Evolutionary conservation across 2,888 invertebrate species (phyloP).

Genomic region (Cataglyphis cursor): DNA sequence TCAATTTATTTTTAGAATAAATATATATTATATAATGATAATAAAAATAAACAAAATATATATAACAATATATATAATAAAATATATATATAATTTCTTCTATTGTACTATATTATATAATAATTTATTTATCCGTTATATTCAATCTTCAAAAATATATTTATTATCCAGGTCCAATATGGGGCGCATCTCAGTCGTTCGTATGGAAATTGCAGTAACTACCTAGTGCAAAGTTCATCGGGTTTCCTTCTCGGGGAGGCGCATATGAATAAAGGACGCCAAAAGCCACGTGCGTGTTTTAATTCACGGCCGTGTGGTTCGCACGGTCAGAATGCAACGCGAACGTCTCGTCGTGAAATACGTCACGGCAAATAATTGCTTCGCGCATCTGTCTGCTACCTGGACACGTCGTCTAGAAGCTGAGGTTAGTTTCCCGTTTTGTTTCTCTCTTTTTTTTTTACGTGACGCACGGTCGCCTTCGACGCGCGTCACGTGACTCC

Average conservation of each 20-base stretch:
- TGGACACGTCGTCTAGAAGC: constrained; percentile 79
- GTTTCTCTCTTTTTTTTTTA: not conserved
- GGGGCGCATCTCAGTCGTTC: not conserved
- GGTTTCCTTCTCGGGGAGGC: not conserved
- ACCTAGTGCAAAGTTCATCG: constrained; percentile 20
- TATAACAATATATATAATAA: not conserved
- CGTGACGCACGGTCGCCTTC: not conserved
- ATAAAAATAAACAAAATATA: not conserved
- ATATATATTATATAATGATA: not conserved
- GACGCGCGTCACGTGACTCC: not conserved
- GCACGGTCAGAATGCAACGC: constrained; percentile 84
- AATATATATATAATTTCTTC: not conserved
- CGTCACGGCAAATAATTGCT: constrained; percentile 87
- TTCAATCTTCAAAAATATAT: not conserved
- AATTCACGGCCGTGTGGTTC: constrained; percentile 9
- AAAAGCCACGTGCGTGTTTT: not conserved
- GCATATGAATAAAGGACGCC: not conserved
- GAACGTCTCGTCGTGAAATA: constrained; percentile 87
- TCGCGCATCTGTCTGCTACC: constrained; percentile 86
- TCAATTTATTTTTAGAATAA: not conserved
- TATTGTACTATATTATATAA: not conserved
- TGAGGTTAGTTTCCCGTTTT: constrained; percentile 73
- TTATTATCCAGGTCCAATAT: not conserved
- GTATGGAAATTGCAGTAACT: not conserved
- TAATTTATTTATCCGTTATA: not conserved